These are phyloP conservation scores for Branchinecta lynchi DNA, from an alignment of 1,140 invertebrate species.

Conservation along the genomic window DNA sequence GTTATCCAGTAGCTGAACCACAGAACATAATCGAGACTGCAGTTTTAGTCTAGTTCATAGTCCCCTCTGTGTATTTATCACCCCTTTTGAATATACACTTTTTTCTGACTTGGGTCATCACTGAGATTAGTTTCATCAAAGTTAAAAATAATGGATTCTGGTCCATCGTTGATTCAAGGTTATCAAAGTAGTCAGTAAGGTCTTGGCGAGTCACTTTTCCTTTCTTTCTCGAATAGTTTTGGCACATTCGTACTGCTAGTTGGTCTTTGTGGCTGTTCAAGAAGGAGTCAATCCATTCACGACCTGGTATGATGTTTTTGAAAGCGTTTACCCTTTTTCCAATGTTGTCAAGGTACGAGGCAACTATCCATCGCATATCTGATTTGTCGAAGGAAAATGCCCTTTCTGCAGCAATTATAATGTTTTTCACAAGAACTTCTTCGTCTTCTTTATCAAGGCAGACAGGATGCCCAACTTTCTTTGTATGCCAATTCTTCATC, in stretches of 20 bases:
- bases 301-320: not conserved
- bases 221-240: constrained; percentile 10
- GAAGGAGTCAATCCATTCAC: not conserved
- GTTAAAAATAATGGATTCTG: constrained; percentile 27
- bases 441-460: not conserved
- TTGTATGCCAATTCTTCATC: constrained; percentile 3
- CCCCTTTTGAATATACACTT: constrained; percentile 26
- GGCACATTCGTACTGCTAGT: constrained; percentile 10
- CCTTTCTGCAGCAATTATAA: constrained; percentile 2
- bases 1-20: constrained; percentile 25
- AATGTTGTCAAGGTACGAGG: constrained; percentile 2
- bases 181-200: constrained; percentile 22
- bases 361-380: constrained; percentile 9
- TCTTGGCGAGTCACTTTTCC: constrained; percentile 1
- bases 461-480: constrained; percentile 3
- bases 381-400: not conserved
- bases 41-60: constrained; percentile 28
- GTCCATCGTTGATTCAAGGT: constrained; percentile 21
- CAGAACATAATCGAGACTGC: constrained; percentile 30
- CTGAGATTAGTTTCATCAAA: constrained; percentile 34
- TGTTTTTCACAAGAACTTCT: constrained; percentile 11
- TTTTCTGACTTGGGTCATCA: constrained; percentile 29
- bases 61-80: constrained; percentile 28
- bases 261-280: constrained; percentile 1
- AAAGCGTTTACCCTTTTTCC: not conserved